Evolutionary conservation across 1,140 invertebrate species (phyloP), one percentile per base, ranked within the genome.

Genomic region (Eriocheir sinensis): DNA sequence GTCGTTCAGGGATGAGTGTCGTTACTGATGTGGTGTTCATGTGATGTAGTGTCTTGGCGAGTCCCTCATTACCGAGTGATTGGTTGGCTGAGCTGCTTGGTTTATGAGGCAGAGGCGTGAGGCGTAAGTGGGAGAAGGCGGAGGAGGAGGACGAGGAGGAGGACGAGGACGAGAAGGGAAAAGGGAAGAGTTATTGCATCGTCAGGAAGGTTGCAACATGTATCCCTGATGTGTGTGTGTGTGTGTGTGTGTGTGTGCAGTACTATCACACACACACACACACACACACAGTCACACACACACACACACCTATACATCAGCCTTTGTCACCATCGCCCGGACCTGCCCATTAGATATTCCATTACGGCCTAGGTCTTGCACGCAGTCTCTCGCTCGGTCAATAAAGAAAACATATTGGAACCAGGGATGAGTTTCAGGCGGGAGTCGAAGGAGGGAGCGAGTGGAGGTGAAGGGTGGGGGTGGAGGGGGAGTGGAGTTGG

Each of bases 221-320:
- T n/a, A 0, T 12, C 60, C 60, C 40, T 40, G 8, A 30, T 89
- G 40, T 89, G 88, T 89, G 15, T 88, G 34, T 88, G 0, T 44
- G 34, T 89, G 88, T 89, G 2, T 85, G 2, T 34, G 88, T 89
- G 38, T 85, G 30, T 79, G 85, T 93, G n/a, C n/a, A 79, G 38
- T 79, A 48, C 9, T 94, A 40, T 86, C 79, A 80, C 79, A 40
- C 79, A 80, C 79, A 92, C 79, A 92, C 30, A 80, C 34, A 92
- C 79, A 92, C 36, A 91, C 60, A 92, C 80, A 92, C 38, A 92
- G 36, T 81, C 38, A 93, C 41, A 93, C 48, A 93, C 41, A 92
- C 72, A 34, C 60, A 92, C 72, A 79, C 32, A 92, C 3, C 34
- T 34, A 92, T n/a, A 91, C 38, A 72, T 36, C 38, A 38, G 17